A percentile compares a stretch with the other conserved stretches of the same genome.
These are phyloP conservation scores for Cotesia typhae DNA, from an alignment of 1,140 invertebrate species.

Conservation along the genomic window DNA sequence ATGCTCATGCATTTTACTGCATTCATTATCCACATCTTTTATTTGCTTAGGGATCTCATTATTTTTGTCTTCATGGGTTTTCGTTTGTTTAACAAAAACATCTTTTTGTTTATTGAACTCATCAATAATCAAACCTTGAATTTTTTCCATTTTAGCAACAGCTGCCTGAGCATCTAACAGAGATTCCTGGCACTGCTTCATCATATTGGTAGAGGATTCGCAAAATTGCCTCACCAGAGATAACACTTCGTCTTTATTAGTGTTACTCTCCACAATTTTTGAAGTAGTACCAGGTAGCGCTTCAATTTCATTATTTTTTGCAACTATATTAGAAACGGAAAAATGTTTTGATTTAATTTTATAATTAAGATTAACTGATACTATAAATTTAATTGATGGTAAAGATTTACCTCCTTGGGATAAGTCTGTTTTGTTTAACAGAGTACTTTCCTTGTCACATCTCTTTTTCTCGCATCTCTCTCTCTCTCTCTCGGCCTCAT, in stretches of 20 bases:
- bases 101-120: constrained; percentile 26
- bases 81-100: constrained; percentile 11
- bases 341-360: too few relatives aligned
- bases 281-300: neutral
- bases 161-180: neutral
- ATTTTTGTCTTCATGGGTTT: constrained; percentile 10
- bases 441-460: neutral
- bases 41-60: neutral
- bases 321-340: neutral
- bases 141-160: constrained; percentile 17
- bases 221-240: neutral
- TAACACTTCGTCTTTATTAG: constrained; percentile 14
- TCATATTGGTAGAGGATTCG: neutral
- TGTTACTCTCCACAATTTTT: constrained; percentile 14
- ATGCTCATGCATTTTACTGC: too few relatives aligned
- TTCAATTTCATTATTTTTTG: neutral
- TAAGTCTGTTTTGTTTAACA: too few relatives aligned
- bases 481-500: neutral
- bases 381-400: too few relatives aligned
- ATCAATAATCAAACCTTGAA: neutral
- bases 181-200: constrained; percentile 2
- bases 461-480: constrained; percentile 9
- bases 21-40: too few relatives aligned
- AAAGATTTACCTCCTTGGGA: too few relatives aligned
- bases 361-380: too few relatives aligned